These are phyloP conservation scores for Epinotia bilunana DNA, from an alignment of 2,888 invertebrate genomes.

Conservation along the genomic window DNA sequence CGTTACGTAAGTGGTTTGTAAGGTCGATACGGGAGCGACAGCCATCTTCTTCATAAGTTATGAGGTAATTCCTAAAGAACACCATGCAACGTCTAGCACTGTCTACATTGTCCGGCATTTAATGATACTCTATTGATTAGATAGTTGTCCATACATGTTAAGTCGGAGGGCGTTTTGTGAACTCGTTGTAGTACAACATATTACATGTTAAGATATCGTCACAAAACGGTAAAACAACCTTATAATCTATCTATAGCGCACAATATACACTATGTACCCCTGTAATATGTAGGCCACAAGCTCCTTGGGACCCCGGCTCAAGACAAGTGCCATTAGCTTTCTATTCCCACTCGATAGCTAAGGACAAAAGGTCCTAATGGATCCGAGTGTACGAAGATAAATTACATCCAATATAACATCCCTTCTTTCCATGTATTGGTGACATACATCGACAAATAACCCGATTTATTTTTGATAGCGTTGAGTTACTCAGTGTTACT, in stretches of 20 bases:
- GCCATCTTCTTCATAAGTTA: too few relatives aligned
- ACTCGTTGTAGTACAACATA: not conserved
- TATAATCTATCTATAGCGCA: not conserved
- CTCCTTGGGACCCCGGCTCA: not conserved
- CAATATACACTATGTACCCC: too few relatives aligned
- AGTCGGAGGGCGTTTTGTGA: too few relatives aligned
- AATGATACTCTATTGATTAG: too few relatives aligned
- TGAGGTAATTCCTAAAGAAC: too few relatives aligned
- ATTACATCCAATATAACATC: not conserved
- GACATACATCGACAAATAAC: not conserved
- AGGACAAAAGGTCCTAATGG: slow-evolving; percentile 20
- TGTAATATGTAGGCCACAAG: not conserved
- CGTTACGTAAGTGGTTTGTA: too few relatives aligned
- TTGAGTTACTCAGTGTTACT: not conserved
- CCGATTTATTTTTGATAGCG: not conserved
- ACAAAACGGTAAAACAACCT: not conserved
- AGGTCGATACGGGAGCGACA: too few relatives aligned
- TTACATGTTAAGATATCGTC: too few relatives aligned
- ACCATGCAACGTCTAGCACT: too few relatives aligned
- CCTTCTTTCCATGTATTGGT: not conserved
- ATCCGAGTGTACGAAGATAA: slow-evolving; percentile 12
- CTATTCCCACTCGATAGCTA: slow-evolving; percentile 15
- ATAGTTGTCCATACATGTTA: too few relatives aligned
- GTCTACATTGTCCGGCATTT: too few relatives aligned
- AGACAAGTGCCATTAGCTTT: slow-evolving; percentile 18